These are phyloP conservation scores for Ricordea florida DNA, from an alignment of 92 coral and sea anemone genomes.

Conservation along the genomic window DNA sequence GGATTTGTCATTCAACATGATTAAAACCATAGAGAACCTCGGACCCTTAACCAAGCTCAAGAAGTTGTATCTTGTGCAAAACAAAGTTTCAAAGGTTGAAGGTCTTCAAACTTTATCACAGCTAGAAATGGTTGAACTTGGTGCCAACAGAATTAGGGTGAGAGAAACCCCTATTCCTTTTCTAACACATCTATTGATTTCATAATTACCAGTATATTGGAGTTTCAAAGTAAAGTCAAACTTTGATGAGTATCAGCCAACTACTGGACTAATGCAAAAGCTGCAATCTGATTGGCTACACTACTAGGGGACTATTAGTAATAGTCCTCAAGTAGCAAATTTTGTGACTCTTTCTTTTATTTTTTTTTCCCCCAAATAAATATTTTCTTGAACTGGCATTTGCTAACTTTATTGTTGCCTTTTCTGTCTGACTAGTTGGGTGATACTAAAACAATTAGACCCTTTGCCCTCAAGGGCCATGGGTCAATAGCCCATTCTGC, in stretches of 20 bases:
- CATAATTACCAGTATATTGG: neutral
- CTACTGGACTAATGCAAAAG: no score
- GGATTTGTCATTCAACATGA: conserved; percentile 90
- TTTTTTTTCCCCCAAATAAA: no score
- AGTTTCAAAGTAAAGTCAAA: neutral
- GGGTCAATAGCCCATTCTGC: no score
- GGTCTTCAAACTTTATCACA: conserved; percentile 70
- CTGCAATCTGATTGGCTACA: no score
- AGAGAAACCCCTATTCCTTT: neutral
- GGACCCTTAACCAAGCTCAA: conserved; percentile 64
- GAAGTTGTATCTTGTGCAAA: conserved; percentile 86
- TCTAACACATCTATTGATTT: neutral
- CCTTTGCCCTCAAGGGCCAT: no score
- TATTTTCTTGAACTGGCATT: no score
- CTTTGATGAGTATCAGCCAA: neutral
- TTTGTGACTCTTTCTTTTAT: no score
- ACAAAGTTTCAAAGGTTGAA: conserved; percentile 83
- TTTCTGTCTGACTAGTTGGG: no score
- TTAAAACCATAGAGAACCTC: conserved; percentile 80
- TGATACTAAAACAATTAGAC: no score
- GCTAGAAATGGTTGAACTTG: conserved; percentile 92
- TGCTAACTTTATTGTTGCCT: no score
- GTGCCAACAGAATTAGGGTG: conserved; percentile 97
- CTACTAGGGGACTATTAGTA: no score
- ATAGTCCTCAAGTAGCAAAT: no score